phyloP scores from a whole-genome alignment of 1,140 invertebrate species.

The Euwallacea fornicatus region DNA sequence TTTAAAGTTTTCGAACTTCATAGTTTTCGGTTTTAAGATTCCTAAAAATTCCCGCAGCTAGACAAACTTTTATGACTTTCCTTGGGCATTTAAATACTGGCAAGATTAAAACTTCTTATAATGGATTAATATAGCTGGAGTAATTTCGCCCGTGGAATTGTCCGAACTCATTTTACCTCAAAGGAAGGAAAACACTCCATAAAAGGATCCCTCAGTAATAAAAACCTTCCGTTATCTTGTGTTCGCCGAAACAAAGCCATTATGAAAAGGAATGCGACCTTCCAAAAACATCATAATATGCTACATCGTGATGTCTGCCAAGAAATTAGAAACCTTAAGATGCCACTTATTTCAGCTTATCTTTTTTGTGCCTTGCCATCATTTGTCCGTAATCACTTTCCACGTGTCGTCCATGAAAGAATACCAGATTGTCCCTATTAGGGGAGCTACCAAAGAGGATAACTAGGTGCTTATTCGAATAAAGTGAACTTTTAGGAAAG shows the following conservation, averaged over 20 bases:
- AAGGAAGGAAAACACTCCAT: background rate
- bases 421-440: background rate
- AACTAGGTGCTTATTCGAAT: no score
- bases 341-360: conserved; percentile 20
- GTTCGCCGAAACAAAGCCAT: conserved; percentile 11
- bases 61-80: no score
- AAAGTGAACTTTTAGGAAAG: background rate
- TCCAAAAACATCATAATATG: conserved; percentile 17
- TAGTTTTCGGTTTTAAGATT: background rate
- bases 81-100: no score
- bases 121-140: no score
- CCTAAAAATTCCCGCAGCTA: background rate
- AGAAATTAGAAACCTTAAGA: conserved; percentile 18
- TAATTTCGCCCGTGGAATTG: background rate
- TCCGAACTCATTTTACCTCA: background rate
- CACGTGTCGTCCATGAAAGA: conserved; percentile 10
- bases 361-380: conserved; percentile 18
- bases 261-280: conserved; percentile 15
- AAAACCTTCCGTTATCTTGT: conserved; percentile 9
- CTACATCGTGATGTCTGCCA: conserved; percentile 16
- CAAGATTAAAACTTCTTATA: no score
- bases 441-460: no score
- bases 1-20: background rate
- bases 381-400: conserved; percentile 20
- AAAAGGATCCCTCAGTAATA: background rate